Percentiles rank a stretch among this genome's conserved stretches.
Evolutionary conservation across 2,888 invertebrate genomes (phyloP).

Genomic region (Mayetiola destructor): DNA sequence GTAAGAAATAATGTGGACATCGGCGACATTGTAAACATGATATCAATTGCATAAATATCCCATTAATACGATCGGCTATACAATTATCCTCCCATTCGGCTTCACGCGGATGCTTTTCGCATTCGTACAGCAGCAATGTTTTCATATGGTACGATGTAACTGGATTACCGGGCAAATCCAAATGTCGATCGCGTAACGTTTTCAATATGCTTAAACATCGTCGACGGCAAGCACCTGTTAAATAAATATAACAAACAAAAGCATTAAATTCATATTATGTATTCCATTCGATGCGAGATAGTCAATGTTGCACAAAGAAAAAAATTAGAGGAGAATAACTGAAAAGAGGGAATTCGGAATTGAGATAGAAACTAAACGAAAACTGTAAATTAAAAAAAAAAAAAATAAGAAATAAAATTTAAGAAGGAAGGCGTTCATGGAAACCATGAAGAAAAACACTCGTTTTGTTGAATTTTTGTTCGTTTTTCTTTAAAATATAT

Average conservation of each 20-base stretch:
- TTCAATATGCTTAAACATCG: conserved; percentile 82
- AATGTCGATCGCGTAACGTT: conserved; percentile 77
- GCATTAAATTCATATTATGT: conserved; percentile 7
- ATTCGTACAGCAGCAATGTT: conserved; percentile 83
- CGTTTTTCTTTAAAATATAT: not conserved
- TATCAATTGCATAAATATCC: conserved; percentile 86
- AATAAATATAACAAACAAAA: not conserved
- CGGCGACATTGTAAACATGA: conserved; percentile 88
- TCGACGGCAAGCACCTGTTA: conserved; percentile 57
- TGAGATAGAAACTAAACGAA: conserved; percentile 1
- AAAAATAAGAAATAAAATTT: conserved; percentile 10
- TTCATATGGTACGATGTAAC: conserved; percentile 84
- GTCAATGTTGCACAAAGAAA: not conserved
- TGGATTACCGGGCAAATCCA: conserved; percentile 78
- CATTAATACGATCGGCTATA: conserved; percentile 81
- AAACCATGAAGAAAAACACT: not conserved
- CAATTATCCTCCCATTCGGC: conserved; percentile 89
- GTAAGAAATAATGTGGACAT: conserved; percentile 92
- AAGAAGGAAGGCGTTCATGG: too few species aligned
- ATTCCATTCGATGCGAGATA: too few species aligned
- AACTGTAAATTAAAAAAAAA: conserved; percentile 11
- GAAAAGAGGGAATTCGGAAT: not conserved
- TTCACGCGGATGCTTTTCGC: conserved; percentile 90
- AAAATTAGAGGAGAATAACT: not conserved
- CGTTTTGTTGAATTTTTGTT: not conserved